phyloP scores from a whole-genome alignment of 1,140 invertebrate genomes.

The Hycleus phaleratus region DNA sequence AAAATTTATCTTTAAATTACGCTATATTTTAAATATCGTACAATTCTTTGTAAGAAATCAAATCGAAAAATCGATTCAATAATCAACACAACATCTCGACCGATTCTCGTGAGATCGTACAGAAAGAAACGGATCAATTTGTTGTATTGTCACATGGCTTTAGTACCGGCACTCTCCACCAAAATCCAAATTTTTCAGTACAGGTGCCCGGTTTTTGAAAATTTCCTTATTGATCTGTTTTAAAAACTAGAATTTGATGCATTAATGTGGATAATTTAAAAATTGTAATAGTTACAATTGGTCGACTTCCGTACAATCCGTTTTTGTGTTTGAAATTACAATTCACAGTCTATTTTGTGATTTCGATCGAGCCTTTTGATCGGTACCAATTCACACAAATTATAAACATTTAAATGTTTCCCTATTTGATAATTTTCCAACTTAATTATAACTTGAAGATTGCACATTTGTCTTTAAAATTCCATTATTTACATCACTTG shows the following conservation, averaged over 20 bases:
- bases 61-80: constrained; percentile 20
- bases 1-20: neutral
- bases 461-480: constrained; percentile 34
- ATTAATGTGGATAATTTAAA: constrained; percentile 15
- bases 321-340: constrained; percentile 15
- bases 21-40: constrained; percentile 14
- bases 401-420: neutral
- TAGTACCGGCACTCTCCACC: constrained; percentile 6
- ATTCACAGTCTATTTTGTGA: constrained; percentile 24
- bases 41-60: neutral
- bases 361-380: neutral
- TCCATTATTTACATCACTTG: constrained; percentile 28
- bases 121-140: constrained; percentile 1
- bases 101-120: neutral
- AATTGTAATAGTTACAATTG: constrained; percentile 18
- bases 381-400: neutral
- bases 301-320: constrained; percentile 20
- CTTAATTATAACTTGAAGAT: constrained; percentile 27
- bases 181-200: neutral
- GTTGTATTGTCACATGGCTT: constrained; percentile 23
- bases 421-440: neutral
- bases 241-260: constrained; percentile 14
- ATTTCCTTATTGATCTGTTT: neutral
- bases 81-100: constrained; percentile 15
- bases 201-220: neutral